A percentile compares a stretch with the other conserved stretches of the same genome.
Evolutionary conservation across 1,140 invertebrate species (phyloP).

Genomic region (Psilanteris sp.): DNA sequence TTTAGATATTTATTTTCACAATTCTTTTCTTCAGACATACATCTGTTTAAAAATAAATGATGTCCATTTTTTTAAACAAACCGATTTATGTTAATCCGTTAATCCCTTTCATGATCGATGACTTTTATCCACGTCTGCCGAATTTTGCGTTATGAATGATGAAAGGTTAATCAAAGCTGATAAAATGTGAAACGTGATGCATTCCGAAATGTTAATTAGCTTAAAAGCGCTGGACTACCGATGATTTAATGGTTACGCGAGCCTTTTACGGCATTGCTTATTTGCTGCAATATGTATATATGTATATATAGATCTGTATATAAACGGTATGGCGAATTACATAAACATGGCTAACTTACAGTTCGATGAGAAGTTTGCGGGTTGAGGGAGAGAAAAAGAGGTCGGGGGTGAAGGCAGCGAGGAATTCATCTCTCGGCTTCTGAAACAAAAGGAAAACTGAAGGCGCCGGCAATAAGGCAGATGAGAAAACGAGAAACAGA

Average conservation of each 20-base stretch:
- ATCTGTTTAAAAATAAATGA: too few species aligned
- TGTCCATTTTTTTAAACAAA: too few species aligned
- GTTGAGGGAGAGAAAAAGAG: constrained; percentile 5
- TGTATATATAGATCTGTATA: constrained; percentile 30
- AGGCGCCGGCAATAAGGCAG: constrained; percentile 63
- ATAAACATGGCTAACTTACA: constrained; percentile 55
- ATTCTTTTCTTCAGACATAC: background rate
- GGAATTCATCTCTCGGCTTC: constrained; percentile 60
- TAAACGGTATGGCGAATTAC: constrained; percentile 38
- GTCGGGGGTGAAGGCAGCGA: constrained; percentile 20
- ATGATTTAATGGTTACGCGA: constrained; percentile 51
- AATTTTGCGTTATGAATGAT: constrained; percentile 20
- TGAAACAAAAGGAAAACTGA: constrained; percentile 63
- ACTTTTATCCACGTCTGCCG: constrained; percentile 5
- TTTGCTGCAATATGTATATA: constrained; percentile 31
- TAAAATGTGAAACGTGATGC: constrained; percentile 28
- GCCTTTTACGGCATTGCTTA: constrained; percentile 37
- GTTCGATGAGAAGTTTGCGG: constrained; percentile 54
- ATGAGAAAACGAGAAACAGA: constrained; percentile 67
- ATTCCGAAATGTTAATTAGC: constrained; percentile 57
- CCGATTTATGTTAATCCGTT: too few species aligned
- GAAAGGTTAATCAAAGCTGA: constrained; percentile 44
- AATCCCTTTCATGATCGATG: constrained; percentile 2
- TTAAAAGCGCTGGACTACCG: constrained; percentile 32
- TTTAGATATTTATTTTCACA: too few species aligned